Conservation (phyloP, 2,113 vertebrate species). For the Myocastor coypus region DNA sequence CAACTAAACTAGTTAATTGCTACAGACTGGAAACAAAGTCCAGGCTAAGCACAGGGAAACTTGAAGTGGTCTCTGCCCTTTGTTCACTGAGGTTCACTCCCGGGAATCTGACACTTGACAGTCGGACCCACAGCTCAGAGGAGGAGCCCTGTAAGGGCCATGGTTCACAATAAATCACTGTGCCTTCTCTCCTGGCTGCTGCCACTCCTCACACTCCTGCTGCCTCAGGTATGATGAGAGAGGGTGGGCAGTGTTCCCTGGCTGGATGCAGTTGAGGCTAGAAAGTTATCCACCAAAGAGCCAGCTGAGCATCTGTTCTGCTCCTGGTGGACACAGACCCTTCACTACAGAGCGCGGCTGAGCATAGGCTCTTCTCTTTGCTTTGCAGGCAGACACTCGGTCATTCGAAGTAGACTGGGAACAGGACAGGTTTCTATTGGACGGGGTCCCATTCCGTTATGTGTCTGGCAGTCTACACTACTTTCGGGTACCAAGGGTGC, state of each 20-base stretch:
- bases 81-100: conserved; percentile 66
- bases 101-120: conserved; percentile 71
- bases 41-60: background rate
- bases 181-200: conserved; percentile 21
- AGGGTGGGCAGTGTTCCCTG: background rate
- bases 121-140: conserved; percentile 73
- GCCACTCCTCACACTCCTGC: conserved; percentile 14
- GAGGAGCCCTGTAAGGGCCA: conserved; percentile 94
- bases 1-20: background rate
- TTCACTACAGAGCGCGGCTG: background rate
- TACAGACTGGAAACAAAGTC: conserved; percentile 19
- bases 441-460: conserved; percentile 93
- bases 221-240: conserved; percentile 63
- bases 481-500: conserved; percentile 90
- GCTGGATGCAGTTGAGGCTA: background rate
- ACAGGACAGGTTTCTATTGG: conserved; percentile 91
- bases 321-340: background rate
- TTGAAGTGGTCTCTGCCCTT: conserved; percentile 73
- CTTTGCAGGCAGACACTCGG: conserved; percentile 76
- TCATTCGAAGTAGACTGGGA: conserved; percentile 93
- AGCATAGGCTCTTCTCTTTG: background rate
- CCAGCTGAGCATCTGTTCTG: background rate
- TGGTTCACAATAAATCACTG: conserved; percentile 93
- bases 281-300: background rate
- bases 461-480: conserved; percentile 97